Base-by-base conservation (phyloP, 2,113 vertebrate species). In the Ammodramus savannarum region DNA sequence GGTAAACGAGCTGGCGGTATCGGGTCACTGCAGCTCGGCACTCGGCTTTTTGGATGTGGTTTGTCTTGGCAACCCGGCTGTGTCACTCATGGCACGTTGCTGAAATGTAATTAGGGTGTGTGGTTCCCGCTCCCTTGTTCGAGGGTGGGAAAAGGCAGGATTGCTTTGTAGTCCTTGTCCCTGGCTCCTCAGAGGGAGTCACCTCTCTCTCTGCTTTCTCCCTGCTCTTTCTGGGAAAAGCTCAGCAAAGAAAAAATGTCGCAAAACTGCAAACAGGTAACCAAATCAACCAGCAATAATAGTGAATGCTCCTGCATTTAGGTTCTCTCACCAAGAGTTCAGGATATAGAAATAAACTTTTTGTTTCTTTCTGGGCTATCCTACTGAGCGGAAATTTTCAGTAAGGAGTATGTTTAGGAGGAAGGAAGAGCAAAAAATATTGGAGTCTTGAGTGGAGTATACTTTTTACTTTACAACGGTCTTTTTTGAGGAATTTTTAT, bases 21-120 rank as follows among this genome's bases (percentile, higher is more conserved):
- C 34, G 4, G 49, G 27, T 78, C 48, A 0, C 62, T 69, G 5
- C 51, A 75, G 29, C 55, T 65, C 27, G 13, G 57, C 52, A 1
- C 26, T 34, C 31, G 5, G 36, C 11, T 1, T 66, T 94, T 84
- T 92, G 73, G 54, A 63, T 58, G 36, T n/a, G n/a, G 20, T 54
- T 89, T 83, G 1, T 71, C 57, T 68, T 91, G 85, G 84, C 78
- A 91, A 7, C 63, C 22, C 0, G 1, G 9, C 51, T 82, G 3
- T 77, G 49, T 67, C 6, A 31, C 20, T 83, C 2, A 2, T 63
- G 83, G 78, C 0, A 0, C 13, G 23, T 52, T 88, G 83, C 68
- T 92, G 88, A 92, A 92, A 91, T 87, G 77, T 78, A 96, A 55
- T 79, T 85, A 38, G 43, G 51, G 34, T 66, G 38, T 46, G 72